phyloP scores from a whole-genome alignment of 2,797 vertebrate species.

The Poeciliopsis paucimaculata region DNA sequence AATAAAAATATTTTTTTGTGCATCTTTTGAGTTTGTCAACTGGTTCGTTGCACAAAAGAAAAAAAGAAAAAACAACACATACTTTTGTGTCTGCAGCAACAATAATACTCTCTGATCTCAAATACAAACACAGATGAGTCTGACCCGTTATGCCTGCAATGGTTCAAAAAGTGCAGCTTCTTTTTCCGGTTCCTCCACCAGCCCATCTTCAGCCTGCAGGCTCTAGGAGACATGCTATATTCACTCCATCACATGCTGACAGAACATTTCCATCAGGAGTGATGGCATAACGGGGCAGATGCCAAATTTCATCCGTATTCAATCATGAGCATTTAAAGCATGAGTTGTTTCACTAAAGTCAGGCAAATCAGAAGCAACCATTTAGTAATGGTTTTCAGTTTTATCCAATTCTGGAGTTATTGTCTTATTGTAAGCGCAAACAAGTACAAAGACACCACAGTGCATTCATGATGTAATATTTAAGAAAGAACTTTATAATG shows the following conservation, averaged over 20 bases:
- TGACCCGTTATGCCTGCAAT: neutral
- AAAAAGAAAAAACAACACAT: neutral
- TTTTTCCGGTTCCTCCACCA: neutral
- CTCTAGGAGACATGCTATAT: neutral
- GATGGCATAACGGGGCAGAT: neutral
- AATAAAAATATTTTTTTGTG: neutral
- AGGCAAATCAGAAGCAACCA: neutral
- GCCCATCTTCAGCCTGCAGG: neutral
- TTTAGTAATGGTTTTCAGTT: neutral
- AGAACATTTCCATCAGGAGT: conserved; percentile 5
- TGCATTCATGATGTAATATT: neutral
- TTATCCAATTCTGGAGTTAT: neutral
- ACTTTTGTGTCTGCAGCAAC: neutral
- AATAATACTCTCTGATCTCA: neutral
- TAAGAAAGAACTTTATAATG: neutral
- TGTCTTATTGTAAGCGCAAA: neutral
- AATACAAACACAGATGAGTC: neutral
- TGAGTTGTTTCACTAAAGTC: neutral
- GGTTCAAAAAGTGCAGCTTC: neutral
- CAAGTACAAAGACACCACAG: neutral
- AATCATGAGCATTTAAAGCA: neutral
- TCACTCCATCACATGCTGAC: conserved; percentile 1
- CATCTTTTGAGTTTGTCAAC: neutral
- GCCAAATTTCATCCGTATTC: neutral
- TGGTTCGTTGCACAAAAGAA: neutral